Base-by-base conservation (phyloP, 2,797 vertebrate genomes). In the Lacerta agilis region DNA sequence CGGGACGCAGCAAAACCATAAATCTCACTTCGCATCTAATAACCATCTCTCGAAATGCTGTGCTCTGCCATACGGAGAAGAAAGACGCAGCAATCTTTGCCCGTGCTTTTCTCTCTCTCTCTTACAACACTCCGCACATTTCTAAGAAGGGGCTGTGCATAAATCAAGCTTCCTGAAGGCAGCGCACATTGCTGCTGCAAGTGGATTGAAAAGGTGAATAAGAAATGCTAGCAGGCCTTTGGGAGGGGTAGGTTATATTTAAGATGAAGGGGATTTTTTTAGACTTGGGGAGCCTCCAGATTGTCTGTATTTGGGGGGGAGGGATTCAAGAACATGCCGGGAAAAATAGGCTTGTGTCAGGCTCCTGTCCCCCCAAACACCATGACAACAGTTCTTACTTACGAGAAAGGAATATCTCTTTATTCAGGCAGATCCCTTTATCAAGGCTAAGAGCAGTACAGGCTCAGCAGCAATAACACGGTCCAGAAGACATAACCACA, bases 141-240 rank as follows among this genome's bases (percentile, higher is more conserved):
- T 73, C 67, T 67, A 76, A 69, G 49, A 33, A 23, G 8, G 43
- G 72, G 80, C 10, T 18, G 82, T 20, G 45, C 3, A 23, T 67
- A 67, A 82, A 15, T 66, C 41, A 64, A 49, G 55, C 23, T 75
- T 87, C 94, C 90, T 88, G 66, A 90, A 80, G 84, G 79, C 23
- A 73, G 55, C 5, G 33, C 23, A 87, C 3, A 33, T 43, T 25
- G 73, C 7, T 55, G 33, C 33, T 33, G 78, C 33, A 8, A 25
- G 13, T 33, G 20, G 23, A 33, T 41, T 66, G 41, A 78, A 67
- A 27, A 78, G 76, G 27, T 8, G 29, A 66, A 11, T 8, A 64
- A 36, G 20, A 81, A 66, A 81, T 81, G 4, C 33, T 15, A 10
- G 3, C 58, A 29, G 58, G 33, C 55, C 58, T 64, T 61, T 80